A percentile compares a stretch with the other conserved stretches of the same genome.
Conservation (phyloP, 2,113 vertebrate genomes). For the Lepisosteus oculatus region DNA sequence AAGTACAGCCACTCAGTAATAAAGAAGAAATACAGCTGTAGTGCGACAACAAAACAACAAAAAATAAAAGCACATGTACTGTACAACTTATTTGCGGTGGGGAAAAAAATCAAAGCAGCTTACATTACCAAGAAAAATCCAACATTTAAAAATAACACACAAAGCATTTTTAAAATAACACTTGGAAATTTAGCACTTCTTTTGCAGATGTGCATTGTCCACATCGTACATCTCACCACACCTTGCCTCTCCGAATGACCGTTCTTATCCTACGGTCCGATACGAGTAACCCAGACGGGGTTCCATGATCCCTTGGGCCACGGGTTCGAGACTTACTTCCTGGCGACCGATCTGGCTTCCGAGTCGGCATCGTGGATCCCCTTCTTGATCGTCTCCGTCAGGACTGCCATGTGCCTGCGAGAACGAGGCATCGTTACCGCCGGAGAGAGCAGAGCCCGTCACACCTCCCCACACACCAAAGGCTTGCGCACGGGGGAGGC, state of each 20-base stretch:
- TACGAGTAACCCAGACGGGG: no score
- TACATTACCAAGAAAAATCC: no score
- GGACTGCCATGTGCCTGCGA: slow-evolving; percentile 88
- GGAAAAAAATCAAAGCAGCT: no score
- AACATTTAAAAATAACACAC: no score
- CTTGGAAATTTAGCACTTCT: no score
- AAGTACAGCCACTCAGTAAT: neutral
- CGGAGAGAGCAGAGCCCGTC: neutral
- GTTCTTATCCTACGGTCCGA: no score
- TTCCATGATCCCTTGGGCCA: no score
- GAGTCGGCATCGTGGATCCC: slow-evolving; percentile 96
- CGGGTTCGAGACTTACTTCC: slow-evolving; percentile 79
- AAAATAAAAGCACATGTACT: neutral
- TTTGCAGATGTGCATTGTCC: no score
- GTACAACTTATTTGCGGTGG: no score
- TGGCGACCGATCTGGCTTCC: slow-evolving; percentile 91
- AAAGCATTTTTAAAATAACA: no score
- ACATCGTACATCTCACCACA: no score
- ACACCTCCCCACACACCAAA: slow-evolving; percentile 8
- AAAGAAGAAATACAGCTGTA: neutral
- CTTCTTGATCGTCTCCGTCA: slow-evolving; percentile 96
- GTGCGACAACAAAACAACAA: neutral
- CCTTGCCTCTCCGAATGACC: no score
- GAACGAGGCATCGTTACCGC: slow-evolving; percentile 49
- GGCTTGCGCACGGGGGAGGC: neutral